These are phyloP conservation scores for Euwallacea fornicatus DNA, from an alignment of 1,140 invertebrate genomes.

Conservation along the genomic window DNA sequence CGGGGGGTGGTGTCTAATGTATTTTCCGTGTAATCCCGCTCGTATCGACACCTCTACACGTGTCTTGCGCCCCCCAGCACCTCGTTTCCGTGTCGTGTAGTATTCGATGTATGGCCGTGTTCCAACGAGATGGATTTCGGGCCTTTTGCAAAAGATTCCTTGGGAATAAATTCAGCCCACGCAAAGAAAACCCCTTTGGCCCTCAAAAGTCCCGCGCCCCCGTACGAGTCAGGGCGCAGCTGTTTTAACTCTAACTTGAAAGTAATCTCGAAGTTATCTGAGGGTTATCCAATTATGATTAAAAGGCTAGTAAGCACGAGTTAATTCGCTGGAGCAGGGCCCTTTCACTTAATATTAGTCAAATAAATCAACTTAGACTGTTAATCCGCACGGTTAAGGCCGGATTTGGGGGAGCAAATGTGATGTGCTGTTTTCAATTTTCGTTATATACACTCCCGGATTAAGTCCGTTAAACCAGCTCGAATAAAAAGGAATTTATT, in stretches of 20 bases:
- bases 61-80: conserved; percentile 19
- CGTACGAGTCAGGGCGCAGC: background rate
- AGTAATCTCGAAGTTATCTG: conserved; percentile 30
- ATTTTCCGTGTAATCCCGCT: conserved; percentile 31
- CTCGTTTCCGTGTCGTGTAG: conserved; percentile 13
- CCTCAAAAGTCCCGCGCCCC: too few species aligned
- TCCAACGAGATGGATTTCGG: background rate
- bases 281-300: conserved; percentile 39
- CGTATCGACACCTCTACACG: conserved; percentile 33
- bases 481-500: background rate
- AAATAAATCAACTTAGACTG: conserved; percentile 35
- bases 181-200: too few species aligned
- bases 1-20: conserved; percentile 22
- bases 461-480: background rate
- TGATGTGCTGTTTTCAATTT: conserved; percentile 30
- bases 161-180: too few species aligned
- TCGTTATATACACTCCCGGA: background rate
- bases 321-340: conserved; percentile 33
- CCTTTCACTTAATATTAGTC: conserved; percentile 34
- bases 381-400: conserved; percentile 21
- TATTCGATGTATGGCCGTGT: too few species aligned
- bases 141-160: background rate
- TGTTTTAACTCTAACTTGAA: conserved; percentile 30
- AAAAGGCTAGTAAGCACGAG: conserved; percentile 37
- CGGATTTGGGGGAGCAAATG: conserved; percentile 21